A percentile compares a stretch with the other conserved stretches of the same genome.
phyloP scores from a whole-genome alignment of 2,113 vertebrate genomes.

The Peromyscus maniculatus region DNA sequence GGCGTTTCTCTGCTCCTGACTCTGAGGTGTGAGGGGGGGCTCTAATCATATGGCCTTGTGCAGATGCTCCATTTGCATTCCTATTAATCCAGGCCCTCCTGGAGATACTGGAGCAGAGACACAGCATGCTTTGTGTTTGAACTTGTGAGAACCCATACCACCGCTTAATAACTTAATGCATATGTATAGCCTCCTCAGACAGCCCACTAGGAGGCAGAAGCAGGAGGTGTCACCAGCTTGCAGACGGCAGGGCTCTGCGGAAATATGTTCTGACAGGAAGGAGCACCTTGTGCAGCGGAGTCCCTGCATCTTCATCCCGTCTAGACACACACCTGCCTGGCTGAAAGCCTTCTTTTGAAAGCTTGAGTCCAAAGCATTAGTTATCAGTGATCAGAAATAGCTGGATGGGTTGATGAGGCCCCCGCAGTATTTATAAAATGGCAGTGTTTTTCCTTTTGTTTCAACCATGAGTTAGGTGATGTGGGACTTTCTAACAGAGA shows the following conservation, averaged over 20 bases:
- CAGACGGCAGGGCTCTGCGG: conserved; percentile 83
- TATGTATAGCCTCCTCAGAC: conserved; percentile 91
- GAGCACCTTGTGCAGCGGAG: conserved; percentile 80
- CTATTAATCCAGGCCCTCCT: conserved; percentile 92
- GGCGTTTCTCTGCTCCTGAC: conserved; percentile 91
- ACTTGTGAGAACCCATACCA: conserved; percentile 92
- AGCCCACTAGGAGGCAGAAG: conserved; percentile 92
- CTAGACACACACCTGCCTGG: conserved; percentile 31
- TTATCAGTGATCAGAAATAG: conserved; percentile 14
- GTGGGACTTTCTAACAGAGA: background rate
- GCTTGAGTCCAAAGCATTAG: background rate
- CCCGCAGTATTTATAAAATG: background rate
- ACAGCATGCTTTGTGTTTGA: conserved; percentile 92
- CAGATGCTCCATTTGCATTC: conserved; percentile 93
- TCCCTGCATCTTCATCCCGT: conserved; percentile 30
- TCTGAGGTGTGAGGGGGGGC: conserved; percentile 90
- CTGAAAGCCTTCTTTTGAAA: conserved; percentile 11
- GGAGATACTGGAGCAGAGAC: conserved; percentile 90
- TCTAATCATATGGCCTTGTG: conserved; percentile 91
- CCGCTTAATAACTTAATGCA: conserved; percentile 92
- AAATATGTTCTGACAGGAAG: conserved; percentile 84
- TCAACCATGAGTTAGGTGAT: background rate
- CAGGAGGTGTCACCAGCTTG: conserved; percentile 84
- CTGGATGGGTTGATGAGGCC: background rate
- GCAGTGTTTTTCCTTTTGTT: background rate